phyloP scores from a whole-genome alignment of 2,113 vertebrate species.

The Sphyrna mokarran region DNA sequence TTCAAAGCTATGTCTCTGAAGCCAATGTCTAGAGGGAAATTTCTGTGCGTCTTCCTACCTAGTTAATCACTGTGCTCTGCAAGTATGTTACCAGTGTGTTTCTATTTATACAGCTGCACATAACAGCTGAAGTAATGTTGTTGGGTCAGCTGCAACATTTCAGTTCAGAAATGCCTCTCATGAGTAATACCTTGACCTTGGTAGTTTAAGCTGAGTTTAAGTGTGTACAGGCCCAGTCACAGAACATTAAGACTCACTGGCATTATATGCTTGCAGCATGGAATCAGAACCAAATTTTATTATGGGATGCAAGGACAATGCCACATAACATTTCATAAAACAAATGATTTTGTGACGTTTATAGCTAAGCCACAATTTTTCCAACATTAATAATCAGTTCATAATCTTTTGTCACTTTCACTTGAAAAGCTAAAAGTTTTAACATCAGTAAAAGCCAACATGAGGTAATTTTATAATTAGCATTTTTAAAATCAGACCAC shows the following conservation, averaged over 20 bases:
- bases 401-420: neutral
- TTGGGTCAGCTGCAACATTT: conserved; percentile 56
- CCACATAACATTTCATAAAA: neutral
- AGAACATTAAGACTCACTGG: neutral
- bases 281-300: neutral
- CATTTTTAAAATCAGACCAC: neutral
- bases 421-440: neutral
- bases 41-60: conserved; percentile 26
- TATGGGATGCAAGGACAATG: neutral
- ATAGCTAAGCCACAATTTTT: neutral
- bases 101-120: conserved; percentile 70
- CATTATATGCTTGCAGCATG: neutral
- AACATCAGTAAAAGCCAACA: neutral
- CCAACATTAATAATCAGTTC: neutral
- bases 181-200: conserved; percentile 68
- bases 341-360: neutral
- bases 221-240: neutral
- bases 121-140: conserved; percentile 63
- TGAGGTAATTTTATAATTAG: neutral
- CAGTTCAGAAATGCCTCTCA: conserved; percentile 70
- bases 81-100: conserved; percentile 34
- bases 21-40: conserved; percentile 31
- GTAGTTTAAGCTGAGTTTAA: conserved; percentile 2
- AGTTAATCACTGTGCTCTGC: conserved; percentile 18
- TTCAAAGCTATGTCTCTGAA: conserved; percentile 44